A percentile compares a stretch with the other conserved stretches of the same genome.
These are phyloP conservation scores for Ophioninae sp. DNA, from an alignment of 2,888 invertebrate genomes.

Conservation along the genomic window DNA sequence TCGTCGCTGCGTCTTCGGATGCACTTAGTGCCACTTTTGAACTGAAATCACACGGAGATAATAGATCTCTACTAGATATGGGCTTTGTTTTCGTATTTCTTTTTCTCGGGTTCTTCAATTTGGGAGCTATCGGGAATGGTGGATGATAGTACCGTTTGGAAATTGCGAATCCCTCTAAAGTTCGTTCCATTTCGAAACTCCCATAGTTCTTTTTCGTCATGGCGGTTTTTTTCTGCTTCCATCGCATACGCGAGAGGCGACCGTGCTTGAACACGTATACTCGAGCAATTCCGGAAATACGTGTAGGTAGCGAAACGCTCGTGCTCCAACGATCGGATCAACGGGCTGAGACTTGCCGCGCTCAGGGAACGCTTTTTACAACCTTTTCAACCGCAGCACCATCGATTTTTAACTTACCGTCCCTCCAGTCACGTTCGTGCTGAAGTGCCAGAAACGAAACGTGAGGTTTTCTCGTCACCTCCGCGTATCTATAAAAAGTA, in stretches of 20 bases:
- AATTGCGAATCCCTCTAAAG: constrained; percentile 78
- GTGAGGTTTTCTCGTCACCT: constrained; percentile 5
- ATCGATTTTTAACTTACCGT: constrained; percentile 85
- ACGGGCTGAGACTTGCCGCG: constrained; percentile 81
- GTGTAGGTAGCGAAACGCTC: not conserved
- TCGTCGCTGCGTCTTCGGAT: constrained; percentile 80
- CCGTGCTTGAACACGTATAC: not conserved
- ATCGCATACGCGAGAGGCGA: not conserved
- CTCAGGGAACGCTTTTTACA: constrained; percentile 83
- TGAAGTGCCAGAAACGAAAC: constrained; percentile 75
- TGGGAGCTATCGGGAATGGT: constrained; percentile 59
- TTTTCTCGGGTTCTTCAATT: constrained; percentile 63
- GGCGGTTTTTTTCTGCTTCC: not conserved
- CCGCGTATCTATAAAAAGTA: constrained; percentile 10
- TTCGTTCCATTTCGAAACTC: not conserved
- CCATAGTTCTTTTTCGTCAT: not conserved
- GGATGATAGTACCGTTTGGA: constrained; percentile 79
- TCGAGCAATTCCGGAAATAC: not conserved
- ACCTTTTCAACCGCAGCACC: constrained; percentile 85
- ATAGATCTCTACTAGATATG: constrained; percentile 52
- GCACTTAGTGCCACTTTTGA: constrained; percentile 90
- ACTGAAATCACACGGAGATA: constrained; percentile 83
- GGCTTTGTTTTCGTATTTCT: constrained; percentile 5
- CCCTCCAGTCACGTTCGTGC: constrained; percentile 86
- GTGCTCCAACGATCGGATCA: constrained; percentile 84